Conservation (phyloP, 2,888 invertebrate genomes). For the Mythimna pallens region DNA sequence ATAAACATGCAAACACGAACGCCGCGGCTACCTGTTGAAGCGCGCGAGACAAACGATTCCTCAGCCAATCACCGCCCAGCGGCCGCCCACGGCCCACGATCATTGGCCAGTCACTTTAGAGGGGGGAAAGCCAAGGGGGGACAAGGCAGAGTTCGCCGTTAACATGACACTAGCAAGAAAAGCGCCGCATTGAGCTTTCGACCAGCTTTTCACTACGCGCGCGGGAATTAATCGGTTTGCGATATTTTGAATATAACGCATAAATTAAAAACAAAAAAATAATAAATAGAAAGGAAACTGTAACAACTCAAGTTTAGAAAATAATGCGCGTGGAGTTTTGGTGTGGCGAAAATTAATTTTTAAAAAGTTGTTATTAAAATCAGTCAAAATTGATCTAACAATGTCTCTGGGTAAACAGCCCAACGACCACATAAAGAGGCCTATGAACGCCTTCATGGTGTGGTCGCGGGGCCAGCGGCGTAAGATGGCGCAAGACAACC, state of each 20-base stretch:
- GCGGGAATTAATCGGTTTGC: conserved; percentile 72
- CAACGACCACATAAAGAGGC: conserved; percentile 96
- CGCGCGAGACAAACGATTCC: conserved; percentile 83
- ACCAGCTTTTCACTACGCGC: conserved; percentile 87
- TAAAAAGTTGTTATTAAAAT: conserved; percentile 49
- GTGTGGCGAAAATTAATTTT: conserved; percentile 55
- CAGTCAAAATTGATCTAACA: conserved; percentile 65
- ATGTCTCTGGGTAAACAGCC: conserved; percentile 87
- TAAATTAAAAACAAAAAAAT: conserved; percentile 46
- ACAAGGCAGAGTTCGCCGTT: conserved; percentile 77
- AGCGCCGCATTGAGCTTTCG: conserved; percentile 90
- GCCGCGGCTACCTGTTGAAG: conserved; percentile 90
- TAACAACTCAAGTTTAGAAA: conserved; percentile 34
- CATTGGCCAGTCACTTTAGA: conserved; percentile 79
- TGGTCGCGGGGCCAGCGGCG: conserved; percentile 97
- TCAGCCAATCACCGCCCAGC: conserved; percentile 85
- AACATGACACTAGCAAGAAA: conserved; percentile 88
- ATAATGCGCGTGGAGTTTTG: conserved; percentile 55
- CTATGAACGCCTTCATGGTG: conserved; percentile 99
- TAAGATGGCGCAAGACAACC: conserved; percentile 98
- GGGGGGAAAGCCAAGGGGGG: conserved; percentile 76
- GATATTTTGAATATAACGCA: conserved; percentile 61
- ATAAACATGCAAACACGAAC: conserved; percentile 90
- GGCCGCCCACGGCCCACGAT: conserved; percentile 85
- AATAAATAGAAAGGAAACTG: conserved; percentile 23